A percentile compares a stretch with the other conserved stretches of the same genome.
phyloP scores from a whole-genome alignment of 2,113 vertebrate genomes.

The Mixornis gularis region DNA sequence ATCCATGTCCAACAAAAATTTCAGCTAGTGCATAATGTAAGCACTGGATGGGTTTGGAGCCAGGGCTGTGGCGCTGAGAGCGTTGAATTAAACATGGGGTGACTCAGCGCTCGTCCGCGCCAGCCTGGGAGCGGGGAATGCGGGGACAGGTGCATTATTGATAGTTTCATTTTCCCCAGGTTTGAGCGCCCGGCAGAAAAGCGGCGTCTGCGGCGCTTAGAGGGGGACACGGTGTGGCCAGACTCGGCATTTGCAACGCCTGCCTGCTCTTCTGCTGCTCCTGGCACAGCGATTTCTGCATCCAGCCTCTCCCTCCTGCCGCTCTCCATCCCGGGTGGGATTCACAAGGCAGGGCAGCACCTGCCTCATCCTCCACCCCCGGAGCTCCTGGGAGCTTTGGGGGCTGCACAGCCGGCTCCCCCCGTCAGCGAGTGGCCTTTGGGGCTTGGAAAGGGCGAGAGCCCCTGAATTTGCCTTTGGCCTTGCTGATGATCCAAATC shows the following conservation, averaged over 20 bases:
- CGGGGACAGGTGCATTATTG: not conserved
- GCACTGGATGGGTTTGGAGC: not conserved
- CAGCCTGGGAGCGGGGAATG: not conserved
- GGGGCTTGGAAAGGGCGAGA: not conserved
- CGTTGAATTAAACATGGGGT: not conserved
- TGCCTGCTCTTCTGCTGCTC: not conserved
- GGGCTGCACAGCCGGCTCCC: not conserved
- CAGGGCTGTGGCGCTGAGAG: not conserved
- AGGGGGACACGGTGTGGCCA: conserved; percentile 42
- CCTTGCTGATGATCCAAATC: not conserved
- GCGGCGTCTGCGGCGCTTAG: not conserved
- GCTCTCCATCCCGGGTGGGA: fast-evolving
- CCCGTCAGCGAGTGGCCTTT: fast-evolving
- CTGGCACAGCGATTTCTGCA: fast-evolving
- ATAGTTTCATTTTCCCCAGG: not conserved
- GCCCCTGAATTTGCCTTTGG: not conserved
- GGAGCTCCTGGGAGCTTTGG: not conserved
- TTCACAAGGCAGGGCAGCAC: not conserved
- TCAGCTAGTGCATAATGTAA: not conserved
- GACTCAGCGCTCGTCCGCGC: not conserved
- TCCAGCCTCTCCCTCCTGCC: not conserved
- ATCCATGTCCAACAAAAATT: not conserved
- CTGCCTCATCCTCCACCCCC: not conserved
- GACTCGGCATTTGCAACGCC: not conserved
- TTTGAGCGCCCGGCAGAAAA: not conserved